A percentile compares a stretch with the other conserved stretches of the same genome.
These are phyloP conservation scores for Etheostoma perlongum DNA, from an alignment of 2,797 vertebrate species.

Conservation along the genomic window DNA sequence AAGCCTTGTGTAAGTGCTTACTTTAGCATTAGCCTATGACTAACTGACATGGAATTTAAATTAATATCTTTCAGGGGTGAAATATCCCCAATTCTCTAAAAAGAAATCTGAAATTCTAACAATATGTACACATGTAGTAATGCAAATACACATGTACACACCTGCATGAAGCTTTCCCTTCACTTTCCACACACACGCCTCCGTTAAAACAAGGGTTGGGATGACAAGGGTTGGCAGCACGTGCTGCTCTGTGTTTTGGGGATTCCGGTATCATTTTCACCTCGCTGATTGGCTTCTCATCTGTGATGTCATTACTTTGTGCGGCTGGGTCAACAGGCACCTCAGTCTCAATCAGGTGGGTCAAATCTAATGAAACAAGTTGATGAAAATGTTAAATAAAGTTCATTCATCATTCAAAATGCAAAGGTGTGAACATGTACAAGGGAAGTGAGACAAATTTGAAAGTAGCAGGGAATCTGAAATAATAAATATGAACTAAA, in stretches of 20 bases:
- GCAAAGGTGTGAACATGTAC: neutral
- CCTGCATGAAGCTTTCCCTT: slow-evolving; percentile 89
- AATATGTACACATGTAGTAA: neutral
- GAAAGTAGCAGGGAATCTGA: neutral
- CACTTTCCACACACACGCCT: slow-evolving; percentile 85
- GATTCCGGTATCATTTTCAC: slow-evolving; percentile 33
- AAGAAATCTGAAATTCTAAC: neutral
- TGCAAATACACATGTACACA: slow-evolving; percentile 45
- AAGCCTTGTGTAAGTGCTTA: neutral
- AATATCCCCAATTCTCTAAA: neutral
- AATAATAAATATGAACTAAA: neutral
- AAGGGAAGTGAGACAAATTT: neutral
- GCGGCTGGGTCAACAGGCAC: slow-evolving; percentile 66
- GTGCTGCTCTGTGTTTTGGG: slow-evolving; percentile 60
- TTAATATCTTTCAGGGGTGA: neutral
- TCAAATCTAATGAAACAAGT: slow-evolving; percentile 83
- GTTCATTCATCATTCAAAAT: neutral
- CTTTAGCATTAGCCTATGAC: neutral
- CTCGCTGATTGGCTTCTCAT: slow-evolving; percentile 53
- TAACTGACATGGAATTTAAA: neutral
- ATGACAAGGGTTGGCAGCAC: slow-evolving; percentile 76
- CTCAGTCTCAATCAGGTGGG: slow-evolving; percentile 87
- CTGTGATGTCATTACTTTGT: neutral
- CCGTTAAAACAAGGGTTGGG: slow-evolving; percentile 89
- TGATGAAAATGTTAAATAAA: neutral